These are phyloP conservation scores for Dryobotodes eremita DNA, from an alignment of 2,888 invertebrate species.

Conservation along the genomic window DNA sequence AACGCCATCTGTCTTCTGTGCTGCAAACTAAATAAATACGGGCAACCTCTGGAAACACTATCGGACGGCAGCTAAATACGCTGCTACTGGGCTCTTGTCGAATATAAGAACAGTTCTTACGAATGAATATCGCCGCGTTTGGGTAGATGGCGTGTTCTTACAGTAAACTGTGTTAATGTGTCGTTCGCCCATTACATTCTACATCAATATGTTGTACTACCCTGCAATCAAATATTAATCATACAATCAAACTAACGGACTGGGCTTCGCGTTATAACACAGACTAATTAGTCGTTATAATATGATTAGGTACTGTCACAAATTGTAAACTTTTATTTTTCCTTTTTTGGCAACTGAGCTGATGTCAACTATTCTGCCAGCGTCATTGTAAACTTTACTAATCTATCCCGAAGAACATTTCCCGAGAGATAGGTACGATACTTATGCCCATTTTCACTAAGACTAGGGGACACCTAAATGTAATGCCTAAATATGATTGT, in stretches of 20 bases:
- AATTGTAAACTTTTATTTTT: conserved; percentile 25
- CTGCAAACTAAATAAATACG: not conserved
- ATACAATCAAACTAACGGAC: conserved; percentile 4
- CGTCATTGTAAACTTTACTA: conserved; percentile 24
- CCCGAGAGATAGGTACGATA: not conserved
- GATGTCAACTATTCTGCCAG: too few relatives aligned
- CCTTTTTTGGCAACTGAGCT: too few relatives aligned
- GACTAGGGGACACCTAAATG: not conserved
- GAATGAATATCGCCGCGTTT: not conserved
- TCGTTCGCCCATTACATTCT: not conserved
- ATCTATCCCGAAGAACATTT: conserved; percentile 8
- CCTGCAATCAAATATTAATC: too few relatives aligned
- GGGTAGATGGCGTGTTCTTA: conserved; percentile 47
- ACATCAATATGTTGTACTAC: too few relatives aligned
- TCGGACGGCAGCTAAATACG: too few relatives aligned
- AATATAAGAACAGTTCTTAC: not conserved
- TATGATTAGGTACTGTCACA: conserved; percentile 43
- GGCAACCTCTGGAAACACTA: too few relatives aligned
- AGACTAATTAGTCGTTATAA: too few relatives aligned
- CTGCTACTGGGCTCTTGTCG: not conserved
- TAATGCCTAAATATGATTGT: not conserved
- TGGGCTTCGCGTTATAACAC: not conserved
- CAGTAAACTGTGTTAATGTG: not conserved
- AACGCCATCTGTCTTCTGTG: conserved; percentile 58
- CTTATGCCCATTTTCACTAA: not conserved